phyloP scores from a whole-genome alignment of 1,140 invertebrate genomes.

The Anastatus disparis region DNA sequence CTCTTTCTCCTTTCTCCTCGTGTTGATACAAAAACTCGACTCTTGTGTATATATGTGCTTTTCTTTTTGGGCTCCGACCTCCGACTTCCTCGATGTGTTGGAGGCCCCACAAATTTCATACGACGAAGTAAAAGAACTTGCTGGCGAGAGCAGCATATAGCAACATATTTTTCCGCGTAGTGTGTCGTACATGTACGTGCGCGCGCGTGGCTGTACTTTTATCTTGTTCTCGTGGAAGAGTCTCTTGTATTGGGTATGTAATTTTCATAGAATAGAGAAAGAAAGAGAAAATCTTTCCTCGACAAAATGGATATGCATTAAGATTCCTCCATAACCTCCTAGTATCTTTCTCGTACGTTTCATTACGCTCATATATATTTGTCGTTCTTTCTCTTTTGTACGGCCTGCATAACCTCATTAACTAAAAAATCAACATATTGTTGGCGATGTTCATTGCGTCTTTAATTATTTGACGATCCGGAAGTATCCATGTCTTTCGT shows the following conservation, averaged over 20 bases:
- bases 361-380: not conserved
- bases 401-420: constrained; percentile 32
- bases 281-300: not conserved
- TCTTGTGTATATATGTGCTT: no score
- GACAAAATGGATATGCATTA: not conserved
- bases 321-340: not conserved
- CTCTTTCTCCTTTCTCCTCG: not conserved
- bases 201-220: not conserved
- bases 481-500: not conserved
- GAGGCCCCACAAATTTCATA: no score
- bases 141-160: no score
- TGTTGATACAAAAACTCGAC: no score
- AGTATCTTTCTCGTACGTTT: no score
- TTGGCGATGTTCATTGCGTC: constrained; percentile 3
- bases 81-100: no score
- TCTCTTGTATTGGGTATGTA: no score
- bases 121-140: no score
- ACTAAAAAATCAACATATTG: constrained; percentile 37
- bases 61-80: no score
- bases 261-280: no score
- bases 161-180: not conserved
- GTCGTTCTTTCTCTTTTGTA: not conserved
- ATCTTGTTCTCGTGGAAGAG: not conserved
- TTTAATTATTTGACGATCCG: constrained; percentile 2
- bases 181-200: no score